Evolutionary conservation across 1,140 invertebrate species (phyloP), one percentile per base, ranked within the genome.

Genomic region (Psix sp.): DNA sequence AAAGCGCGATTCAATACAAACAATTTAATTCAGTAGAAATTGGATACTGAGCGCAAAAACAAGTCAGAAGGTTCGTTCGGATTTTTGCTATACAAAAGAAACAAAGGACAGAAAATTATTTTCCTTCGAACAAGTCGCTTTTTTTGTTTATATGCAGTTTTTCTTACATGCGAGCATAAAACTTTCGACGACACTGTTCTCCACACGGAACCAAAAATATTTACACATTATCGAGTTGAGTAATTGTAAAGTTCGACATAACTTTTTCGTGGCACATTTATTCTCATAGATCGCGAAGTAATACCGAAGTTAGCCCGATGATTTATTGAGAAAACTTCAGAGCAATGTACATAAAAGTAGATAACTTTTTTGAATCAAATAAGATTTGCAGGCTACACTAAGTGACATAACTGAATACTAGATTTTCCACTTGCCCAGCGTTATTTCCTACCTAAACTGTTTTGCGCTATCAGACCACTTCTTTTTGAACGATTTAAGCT

Each of bases 221-320:
- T 60, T 60, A 60, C 57, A 49, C 57, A 49, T 60, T 62, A 49
- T 62, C 45, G 43, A 51, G 21, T 51, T 26, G 5, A 48, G 46
- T 51, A 62, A 62, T 62, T 62, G 46, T 36, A 10, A 62, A 62
- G 57, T 62, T 62, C 43, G 57, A 51, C 38, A 24, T 15, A 42
- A 51, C 16, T 42, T 62, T 35, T 43, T 42, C 17, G n/a, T 33
- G 13, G 36, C n/a, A 18, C 46, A 43, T 36, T 62, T 35, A 51
- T 51, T 62, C 57, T 42, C 35, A 35, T 35, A 17, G 57, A 51
- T 62, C 57, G 57, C 13, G 13, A 35, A 51, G 57, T 62, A 51
- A 51, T 51, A 43, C 43, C 16, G 29, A 42, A 51, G 16, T 42
- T 51, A 4, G 18, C 9, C 0, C 57, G 13, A 51, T 51, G 57